Percentiles rank a stretch among this genome's conserved stretches.
Evolutionary conservation across 2,888 invertebrate genomes (phyloP).

Genomic region (Carcina quercana): DNA sequence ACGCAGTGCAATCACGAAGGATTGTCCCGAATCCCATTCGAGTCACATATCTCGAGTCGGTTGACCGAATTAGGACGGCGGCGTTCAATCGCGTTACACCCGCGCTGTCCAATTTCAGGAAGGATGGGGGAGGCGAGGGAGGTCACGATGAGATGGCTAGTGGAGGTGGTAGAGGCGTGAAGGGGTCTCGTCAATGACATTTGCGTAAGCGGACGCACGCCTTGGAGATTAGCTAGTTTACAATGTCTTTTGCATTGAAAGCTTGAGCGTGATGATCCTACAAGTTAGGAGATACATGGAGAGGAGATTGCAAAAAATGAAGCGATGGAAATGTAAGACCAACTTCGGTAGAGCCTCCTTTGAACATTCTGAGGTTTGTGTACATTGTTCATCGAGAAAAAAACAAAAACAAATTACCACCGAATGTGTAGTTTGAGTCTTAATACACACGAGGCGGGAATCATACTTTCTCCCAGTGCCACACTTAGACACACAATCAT

Average conservation of each 20-base stretch:
- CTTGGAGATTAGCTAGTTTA: slow-evolving; percentile 52
- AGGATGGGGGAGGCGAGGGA: slow-evolving; percentile 19
- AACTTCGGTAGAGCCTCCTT: too few species aligned
- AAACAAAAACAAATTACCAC: too few species aligned
- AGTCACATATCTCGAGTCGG: slow-evolving; percentile 36
- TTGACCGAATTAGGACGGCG: slow-evolving; percentile 26
- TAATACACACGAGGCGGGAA: too few species aligned
- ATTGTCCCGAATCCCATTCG: slow-evolving; percentile 43
- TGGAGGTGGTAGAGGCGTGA: slow-evolving; percentile 32
- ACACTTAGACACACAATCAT: too few species aligned
- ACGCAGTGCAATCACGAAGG: slow-evolving; percentile 47
- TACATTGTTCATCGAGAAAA: too few species aligned
- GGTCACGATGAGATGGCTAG: slow-evolving; percentile 27
- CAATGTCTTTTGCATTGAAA: slow-evolving; percentile 18
- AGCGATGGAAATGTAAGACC: too few species aligned
- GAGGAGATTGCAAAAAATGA: too few species aligned
- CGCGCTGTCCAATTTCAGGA: slow-evolving; percentile 17
- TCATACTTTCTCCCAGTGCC: too few species aligned
- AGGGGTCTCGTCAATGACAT: slow-evolving; percentile 59
- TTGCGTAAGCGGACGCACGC: slow-evolving; percentile 54
- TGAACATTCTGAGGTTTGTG: too few species aligned
- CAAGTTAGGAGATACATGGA: too few species aligned
- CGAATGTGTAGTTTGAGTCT: too few species aligned
- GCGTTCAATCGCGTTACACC: slow-evolving; percentile 11
- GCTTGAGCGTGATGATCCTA: too few species aligned